phyloP scores from a whole-genome alignment of 2,888 invertebrate genomes.

The Macrosoma leucophasiata region DNA sequence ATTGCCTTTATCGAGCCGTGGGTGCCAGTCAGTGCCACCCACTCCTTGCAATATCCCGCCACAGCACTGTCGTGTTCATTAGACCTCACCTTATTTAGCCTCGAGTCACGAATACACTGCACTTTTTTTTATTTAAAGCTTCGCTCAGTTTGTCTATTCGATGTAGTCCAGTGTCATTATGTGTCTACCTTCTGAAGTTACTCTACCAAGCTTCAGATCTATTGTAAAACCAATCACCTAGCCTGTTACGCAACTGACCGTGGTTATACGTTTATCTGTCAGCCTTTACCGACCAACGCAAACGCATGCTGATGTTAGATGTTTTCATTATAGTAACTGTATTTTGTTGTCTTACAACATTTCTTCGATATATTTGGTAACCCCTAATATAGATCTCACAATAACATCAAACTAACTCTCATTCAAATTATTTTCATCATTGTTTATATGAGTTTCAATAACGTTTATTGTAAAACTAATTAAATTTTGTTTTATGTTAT shows the following conservation, averaged over 20 bases:
- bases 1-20: conserved; percentile 70
- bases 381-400: conserved; percentile 20
- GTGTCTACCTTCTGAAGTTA: conserved; percentile 35
- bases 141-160: conserved; percentile 51
- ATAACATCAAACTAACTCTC: no score
- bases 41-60: conserved; percentile 48
- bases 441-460: no score
- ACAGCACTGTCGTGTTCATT: conserved; percentile 51
- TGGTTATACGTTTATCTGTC: no score
- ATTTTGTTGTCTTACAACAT: no score
- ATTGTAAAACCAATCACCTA: no score
- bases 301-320: conserved; percentile 54
- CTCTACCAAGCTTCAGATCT: conserved; percentile 39
- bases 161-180: conserved; percentile 51
- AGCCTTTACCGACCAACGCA: conserved; percentile 31
- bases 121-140: conserved; percentile 53
- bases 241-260: no score
- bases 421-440: no score
- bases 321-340: conserved; percentile 31
- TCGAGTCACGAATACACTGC: conserved; percentile 51
- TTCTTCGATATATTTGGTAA: no score
- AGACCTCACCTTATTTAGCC: conserved; percentile 48
- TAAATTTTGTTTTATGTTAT: no score
- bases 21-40: conserved; percentile 66
- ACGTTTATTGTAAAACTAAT: no score